Evolutionary conservation across 1,140 invertebrate species (phyloP), one percentile per base, ranked within the genome.

Genomic region (Antheraea pernyi): DNA sequence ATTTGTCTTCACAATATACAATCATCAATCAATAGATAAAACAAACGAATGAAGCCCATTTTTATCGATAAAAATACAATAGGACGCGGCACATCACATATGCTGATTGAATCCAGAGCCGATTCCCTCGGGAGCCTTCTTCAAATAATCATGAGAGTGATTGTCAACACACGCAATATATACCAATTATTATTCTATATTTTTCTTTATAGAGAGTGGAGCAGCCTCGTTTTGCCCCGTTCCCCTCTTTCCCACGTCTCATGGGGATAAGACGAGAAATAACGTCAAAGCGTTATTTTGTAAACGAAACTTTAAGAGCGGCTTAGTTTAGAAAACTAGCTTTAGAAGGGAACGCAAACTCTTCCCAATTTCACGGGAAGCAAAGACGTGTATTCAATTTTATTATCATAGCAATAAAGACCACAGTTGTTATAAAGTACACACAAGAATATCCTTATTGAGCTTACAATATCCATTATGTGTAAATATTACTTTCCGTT

Each of bases 71-170:
- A 6, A 53, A 13, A 42, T 11, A 19, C 18, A 9, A 19, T 11
- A 13, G 0, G 39, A 19, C 11, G 22, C 19, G 59, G 59, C 19
- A 22, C 71, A 19, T 66, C 74, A 16, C 60, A 58, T 68, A 72
- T 74, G 74, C 74, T 76, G 74, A 76, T 76, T 68, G 67, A 69
- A 65, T 59, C 67, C 48, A 69, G 65, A 13, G 48, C 59, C 62
- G 72, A 67, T 64, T 77, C 85, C 79, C 81, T 69, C 73, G 86
- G 81, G 83, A 81, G 67, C 71, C 70, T 76, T 83, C 63, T 63
- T 72, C 88, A 88, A 90, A 88, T 90, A 90, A 88, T 87, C 83
- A 83, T 78, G 72, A 74, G 78, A 88, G 88, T 87, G 84, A 90
- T 87, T 88, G 88, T 88, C 88, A 90, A 90, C 85, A 89, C 74